Evolutionary conservation across 2,797 vertebrate genomes (phyloP).

Genomic region (Kryptolebias ocellatus): DNA sequence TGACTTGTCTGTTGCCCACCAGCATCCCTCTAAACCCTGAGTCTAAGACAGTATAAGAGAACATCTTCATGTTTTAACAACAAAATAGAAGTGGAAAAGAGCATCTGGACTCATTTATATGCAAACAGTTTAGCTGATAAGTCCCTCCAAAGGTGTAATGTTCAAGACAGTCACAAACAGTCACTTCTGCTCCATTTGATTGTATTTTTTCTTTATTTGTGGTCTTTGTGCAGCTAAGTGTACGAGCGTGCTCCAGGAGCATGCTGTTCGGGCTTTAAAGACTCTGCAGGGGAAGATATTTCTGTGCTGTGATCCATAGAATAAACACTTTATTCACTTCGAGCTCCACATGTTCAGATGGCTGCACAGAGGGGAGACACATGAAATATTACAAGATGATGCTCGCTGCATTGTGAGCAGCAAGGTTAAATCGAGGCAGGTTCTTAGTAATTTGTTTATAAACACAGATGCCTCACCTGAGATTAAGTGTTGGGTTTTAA

Average conservation of each 20-base stretch:
- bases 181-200: conserved; percentile 17
- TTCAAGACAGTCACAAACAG: conserved; percentile 5
- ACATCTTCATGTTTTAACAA: neutral
- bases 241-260: conserved; percentile 37
- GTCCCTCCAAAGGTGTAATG: conserved; percentile 4
- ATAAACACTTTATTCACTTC: conserved; percentile 55
- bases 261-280: conserved; percentile 58
- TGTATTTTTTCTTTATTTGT: conserved; percentile 39
- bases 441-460: conserved; percentile 47
- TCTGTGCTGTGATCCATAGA: conserved; percentile 46
- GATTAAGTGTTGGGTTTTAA: conserved; percentile 29
- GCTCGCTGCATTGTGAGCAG: conserved; percentile 34
- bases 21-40: too few species aligned
- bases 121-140: conserved; percentile 19
- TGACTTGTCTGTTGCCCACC: too few species aligned
- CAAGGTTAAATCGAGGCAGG: conserved; percentile 50
- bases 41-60: too few species aligned
- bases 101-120: conserved; percentile 12
- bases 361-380: conserved; percentile 25
- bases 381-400: conserved; percentile 20
- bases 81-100: neutral
- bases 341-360: conserved; percentile 31
- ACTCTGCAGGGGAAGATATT: conserved; percentile 50
- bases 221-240: conserved; percentile 29
- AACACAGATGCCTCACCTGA: conserved; percentile 29